Evolutionary conservation across 1,140 invertebrate species (phyloP).

Genomic region (Rhagoletis zephyria): DNA sequence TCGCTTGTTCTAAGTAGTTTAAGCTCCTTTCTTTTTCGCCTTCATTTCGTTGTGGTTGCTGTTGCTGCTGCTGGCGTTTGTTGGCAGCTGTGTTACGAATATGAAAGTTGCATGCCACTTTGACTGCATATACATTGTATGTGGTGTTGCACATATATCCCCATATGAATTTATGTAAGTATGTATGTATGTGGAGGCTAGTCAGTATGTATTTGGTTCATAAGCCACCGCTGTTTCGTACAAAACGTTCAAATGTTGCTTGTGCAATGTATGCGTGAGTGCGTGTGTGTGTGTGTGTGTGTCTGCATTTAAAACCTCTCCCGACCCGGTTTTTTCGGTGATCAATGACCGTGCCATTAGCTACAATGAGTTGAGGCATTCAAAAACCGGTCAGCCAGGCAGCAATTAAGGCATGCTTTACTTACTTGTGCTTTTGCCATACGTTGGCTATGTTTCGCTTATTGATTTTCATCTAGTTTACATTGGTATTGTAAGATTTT

Average conservation of each 20-base stretch:
- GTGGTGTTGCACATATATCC: background rate
- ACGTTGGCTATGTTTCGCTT: background rate
- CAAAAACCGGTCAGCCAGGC: background rate
- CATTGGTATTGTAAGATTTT: background rate
- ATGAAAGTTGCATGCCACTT: constrained; percentile 38
- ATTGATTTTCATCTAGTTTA: too few relatives aligned
- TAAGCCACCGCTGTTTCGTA: background rate
- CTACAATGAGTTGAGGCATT: background rate
- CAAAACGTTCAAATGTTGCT: background rate
- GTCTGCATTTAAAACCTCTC: background rate
- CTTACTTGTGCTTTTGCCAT: background rate
- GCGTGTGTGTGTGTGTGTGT: background rate
- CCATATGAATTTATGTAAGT: background rate
- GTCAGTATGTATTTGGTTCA: background rate
- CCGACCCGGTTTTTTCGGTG: constrained; percentile 12
- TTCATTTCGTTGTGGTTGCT: background rate
- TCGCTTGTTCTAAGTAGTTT: constrained; percentile 17
- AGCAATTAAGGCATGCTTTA: background rate
- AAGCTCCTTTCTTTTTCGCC: constrained; percentile 45
- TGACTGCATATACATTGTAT: background rate
- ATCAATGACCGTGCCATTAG: background rate
- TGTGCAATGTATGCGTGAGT: background rate
- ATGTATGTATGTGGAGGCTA: background rate
- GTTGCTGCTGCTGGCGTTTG: background rate
- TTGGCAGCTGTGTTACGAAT: constrained; percentile 10